Evolutionary conservation across 2,888 invertebrate species (phyloP).

Genomic region (Mimachlamys varia): DNA sequence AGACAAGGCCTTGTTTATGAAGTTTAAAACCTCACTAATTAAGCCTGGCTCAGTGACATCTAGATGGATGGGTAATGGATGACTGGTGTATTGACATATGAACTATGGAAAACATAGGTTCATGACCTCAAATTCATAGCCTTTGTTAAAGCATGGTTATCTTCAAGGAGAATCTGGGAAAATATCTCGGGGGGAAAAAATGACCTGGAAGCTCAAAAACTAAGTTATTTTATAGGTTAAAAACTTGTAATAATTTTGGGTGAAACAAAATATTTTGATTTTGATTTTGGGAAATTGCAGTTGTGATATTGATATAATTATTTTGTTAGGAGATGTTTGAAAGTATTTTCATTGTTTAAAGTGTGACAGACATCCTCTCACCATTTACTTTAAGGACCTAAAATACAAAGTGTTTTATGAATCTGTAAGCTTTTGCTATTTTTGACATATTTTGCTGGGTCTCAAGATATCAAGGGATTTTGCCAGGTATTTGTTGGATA

Average conservation of each 20-base stretch:
- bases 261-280: no score
- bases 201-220: no score
- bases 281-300: not conserved
- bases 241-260: not conserved
- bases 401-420: not conserved
- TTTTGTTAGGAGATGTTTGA: not conserved
- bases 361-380: not conserved
- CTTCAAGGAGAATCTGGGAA: not conserved
- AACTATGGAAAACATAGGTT: not conserved
- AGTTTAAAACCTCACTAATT: slow-evolving; percentile 1
- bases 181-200: not conserved
- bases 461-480: no score
- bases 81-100: not conserved
- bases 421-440: not conserved
- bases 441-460: no score
- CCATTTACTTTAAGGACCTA: not conserved
- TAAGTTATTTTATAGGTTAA: not conserved
- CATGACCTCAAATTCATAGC: not conserved
- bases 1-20: not conserved
- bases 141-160: not conserved
- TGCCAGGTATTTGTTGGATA: no score
- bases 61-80: not conserved
- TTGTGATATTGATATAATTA: no score
- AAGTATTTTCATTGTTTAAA: not conserved
- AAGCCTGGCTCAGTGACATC: not conserved